A percentile compares a stretch with the other conserved stretches of the same genome.
These are phyloP conservation scores for Thereuonema tuberculata DNA, from an alignment of 1,140 invertebrate genomes.

Conservation along the genomic window DNA sequence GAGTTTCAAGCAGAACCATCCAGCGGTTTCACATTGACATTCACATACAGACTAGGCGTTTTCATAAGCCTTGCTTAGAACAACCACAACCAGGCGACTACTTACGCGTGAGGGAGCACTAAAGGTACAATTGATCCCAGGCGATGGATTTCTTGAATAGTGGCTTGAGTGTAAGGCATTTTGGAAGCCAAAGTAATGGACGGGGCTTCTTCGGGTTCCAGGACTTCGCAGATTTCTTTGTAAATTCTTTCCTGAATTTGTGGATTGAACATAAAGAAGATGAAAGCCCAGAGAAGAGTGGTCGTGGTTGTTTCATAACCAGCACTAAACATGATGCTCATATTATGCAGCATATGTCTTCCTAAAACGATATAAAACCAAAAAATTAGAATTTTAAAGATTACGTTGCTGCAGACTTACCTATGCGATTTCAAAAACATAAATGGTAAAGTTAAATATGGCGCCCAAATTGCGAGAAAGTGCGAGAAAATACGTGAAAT, in stretches of 20 bases:
- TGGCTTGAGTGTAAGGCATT: constrained; percentile 3
- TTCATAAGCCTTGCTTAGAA: no score
- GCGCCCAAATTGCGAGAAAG: no score
- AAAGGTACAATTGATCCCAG: neutral
- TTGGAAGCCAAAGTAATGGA: neutral
- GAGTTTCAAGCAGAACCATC: no score
- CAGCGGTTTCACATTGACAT: no score
- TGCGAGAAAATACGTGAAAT: no score
- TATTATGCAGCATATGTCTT: neutral
- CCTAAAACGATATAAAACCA: no score
- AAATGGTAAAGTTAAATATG: no score
- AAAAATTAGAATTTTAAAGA: no score
- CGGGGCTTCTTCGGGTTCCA: constrained; percentile 20
- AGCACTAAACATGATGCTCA: constrained; percentile 19
- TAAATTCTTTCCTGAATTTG: constrained; percentile 32
- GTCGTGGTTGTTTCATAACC: constrained; percentile 20
- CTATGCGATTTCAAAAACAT: no score
- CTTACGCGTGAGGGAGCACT: neutral
- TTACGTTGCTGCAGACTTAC: no score
- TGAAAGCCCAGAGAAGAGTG: constrained; percentile 7
- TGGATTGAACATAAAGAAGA: constrained; percentile 25
- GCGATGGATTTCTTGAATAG: constrained; percentile 13
- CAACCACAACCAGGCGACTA: no score
- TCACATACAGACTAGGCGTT: no score
- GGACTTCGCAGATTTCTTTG: constrained; percentile 27